A percentile compares a stretch with the other conserved stretches of the same genome.
phyloP scores from a whole-genome alignment of 2,888 invertebrate species.

The Sinotaia quadrata region DNA sequence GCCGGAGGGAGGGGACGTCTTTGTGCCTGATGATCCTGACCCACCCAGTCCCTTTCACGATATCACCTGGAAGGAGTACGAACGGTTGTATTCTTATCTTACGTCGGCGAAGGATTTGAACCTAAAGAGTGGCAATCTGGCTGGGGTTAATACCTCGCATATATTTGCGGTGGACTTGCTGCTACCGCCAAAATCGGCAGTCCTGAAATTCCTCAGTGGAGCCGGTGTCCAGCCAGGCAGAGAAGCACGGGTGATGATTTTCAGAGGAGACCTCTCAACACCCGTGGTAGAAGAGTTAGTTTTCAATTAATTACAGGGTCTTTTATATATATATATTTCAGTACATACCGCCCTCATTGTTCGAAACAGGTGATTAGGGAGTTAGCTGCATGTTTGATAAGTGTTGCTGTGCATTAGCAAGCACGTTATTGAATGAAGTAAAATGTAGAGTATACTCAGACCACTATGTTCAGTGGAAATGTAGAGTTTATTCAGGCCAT shows the following conservation, averaged over 20 bases:
- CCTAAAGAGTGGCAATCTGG: slow-evolving; percentile 26
- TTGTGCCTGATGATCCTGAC: slow-evolving; percentile 1
- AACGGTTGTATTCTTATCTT: slow-evolving; percentile 31
- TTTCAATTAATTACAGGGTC: no score
- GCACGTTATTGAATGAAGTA: no score
- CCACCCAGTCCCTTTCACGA: slow-evolving; percentile 40
- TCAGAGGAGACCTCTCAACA: slow-evolving; percentile 50
- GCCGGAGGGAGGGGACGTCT: not conserved
- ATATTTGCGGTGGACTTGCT: slow-evolving; percentile 38
- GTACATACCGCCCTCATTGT: no score
- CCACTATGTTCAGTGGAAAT: no score
- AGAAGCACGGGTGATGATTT: slow-evolving; percentile 54
- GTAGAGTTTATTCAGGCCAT: no score
- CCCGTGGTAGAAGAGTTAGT: slow-evolving; percentile 51
- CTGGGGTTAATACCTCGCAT: slow-evolving; percentile 32
- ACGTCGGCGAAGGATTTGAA: slow-evolving; percentile 29
- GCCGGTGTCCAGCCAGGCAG: slow-evolving; percentile 41
- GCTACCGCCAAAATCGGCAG: slow-evolving; percentile 42
- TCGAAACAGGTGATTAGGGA: no score
- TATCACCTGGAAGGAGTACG: slow-evolving; percentile 37
- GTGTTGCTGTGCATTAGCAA: no score
- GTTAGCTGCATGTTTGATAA: no score
- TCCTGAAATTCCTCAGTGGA: slow-evolving; percentile 40
- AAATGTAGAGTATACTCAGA: no score
- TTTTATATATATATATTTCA: no score